Percentiles rank a stretch among this genome's conserved stretches.
These are phyloP conservation scores for Ooceraea biroi DNA, from an alignment of 1,140 invertebrate genomes.

Conservation along the genomic window DNA sequence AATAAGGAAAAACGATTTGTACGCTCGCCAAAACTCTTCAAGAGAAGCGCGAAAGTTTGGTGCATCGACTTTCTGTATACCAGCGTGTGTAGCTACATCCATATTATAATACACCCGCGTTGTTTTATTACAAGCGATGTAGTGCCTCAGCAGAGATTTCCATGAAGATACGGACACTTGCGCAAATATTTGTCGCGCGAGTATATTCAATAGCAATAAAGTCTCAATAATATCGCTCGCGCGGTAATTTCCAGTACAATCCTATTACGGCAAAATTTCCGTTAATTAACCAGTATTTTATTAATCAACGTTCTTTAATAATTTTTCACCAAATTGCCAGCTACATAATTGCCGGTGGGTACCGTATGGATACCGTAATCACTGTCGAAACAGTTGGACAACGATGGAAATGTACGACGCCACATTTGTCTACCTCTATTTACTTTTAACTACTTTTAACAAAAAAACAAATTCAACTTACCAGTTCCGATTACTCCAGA, in stretches of 20 bases:
- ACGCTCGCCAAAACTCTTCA: background rate
- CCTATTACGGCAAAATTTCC: background rate
- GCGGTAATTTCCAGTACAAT: background rate
- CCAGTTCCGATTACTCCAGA: background rate
- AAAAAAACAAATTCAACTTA: background rate
- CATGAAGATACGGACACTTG: background rate
- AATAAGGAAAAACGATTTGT: background rate
- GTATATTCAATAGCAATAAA: conserved; percentile 27
- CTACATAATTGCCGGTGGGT: too few relatives aligned
- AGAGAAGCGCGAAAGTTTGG: background rate
- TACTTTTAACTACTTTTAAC: background rate
- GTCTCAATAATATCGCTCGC: background rate
- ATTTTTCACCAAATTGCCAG: background rate
- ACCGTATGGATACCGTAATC: too few relatives aligned
- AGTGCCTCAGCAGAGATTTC: background rate
- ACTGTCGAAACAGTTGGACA: background rate
- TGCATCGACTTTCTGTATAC: background rate
- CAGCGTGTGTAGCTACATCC: background rate
- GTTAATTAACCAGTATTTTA: conserved; percentile 9
- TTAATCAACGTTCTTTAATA: background rate
- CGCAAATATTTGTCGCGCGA: conserved; percentile 27
- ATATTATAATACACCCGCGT: background rate
- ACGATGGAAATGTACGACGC: background rate
- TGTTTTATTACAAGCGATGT: conserved; percentile 1
- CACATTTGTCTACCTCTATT: background rate